Evolutionary conservation across 2,888 invertebrate genomes (phyloP), one percentile per base, ranked within the genome.

Genomic region (Sisyra terminalis): DNA sequence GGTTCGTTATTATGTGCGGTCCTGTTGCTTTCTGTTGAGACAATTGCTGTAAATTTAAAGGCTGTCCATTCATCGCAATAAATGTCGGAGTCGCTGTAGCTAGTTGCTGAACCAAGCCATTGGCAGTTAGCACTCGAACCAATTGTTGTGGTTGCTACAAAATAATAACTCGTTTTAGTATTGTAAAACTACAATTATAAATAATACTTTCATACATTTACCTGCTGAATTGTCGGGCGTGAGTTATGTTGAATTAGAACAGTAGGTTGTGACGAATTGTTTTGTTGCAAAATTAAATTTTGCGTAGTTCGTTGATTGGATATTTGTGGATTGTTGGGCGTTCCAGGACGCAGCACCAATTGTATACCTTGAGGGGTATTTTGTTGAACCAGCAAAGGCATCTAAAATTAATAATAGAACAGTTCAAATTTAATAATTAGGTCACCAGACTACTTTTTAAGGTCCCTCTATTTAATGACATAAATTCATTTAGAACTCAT

Each of bases 321-420:
- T 52, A 15, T 61, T 51, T 46, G 57, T 57, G 49, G 56, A 60
- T 45, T 51, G 47, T 51, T 29, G 55, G 61, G 65, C 44, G 75
- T 66, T 44, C 76, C 75, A 44, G 78, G 76, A 51, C 79, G 66
- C 50, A 81, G 62, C 50, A 80, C 78, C 48, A 81, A 69, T 56
- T 81, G 81, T 43, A 81, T 76, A 38, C 77, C 76, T 51, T 77
- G 76, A 40, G 75, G 69, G 1, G 67, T 64, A 55, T 73, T 72
- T 53, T 73, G 75, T 50, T 75, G 75, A 46, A 75, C 70, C 52
- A 75, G 58, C 47, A 75, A 67, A 40, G 73, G 73, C 58, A 64
- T 63, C 51, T 64, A 61, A 4, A 37, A 40, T 32, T 10, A 35
- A 29, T n/a, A n/a, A n/a, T n/a, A n/a, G n/a, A n/a, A n/a, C n/a